Evolutionary conservation across 2,888 invertebrate genomes (phyloP).

Genomic region (Aphrophora alni): DNA sequence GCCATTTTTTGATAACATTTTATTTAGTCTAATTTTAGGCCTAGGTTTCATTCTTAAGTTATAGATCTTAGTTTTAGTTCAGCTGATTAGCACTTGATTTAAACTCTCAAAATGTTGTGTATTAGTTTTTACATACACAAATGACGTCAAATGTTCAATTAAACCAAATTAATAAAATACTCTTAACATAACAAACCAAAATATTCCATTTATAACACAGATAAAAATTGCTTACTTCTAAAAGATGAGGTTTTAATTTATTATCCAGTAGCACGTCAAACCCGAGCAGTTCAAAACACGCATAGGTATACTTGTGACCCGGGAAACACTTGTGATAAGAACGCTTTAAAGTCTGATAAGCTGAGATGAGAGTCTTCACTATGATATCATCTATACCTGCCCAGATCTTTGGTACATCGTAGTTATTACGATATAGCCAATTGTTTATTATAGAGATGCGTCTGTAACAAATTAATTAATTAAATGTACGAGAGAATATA

Average conservation of each 20-base stretch:
- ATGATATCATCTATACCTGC: constrained; percentile 87
- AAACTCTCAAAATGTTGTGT: too few species aligned
- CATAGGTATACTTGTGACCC: constrained; percentile 81
- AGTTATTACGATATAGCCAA: constrained; percentile 71
- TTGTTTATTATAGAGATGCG: constrained; percentile 81
- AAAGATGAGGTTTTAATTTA: constrained; percentile 81
- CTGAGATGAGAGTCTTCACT: constrained; percentile 88
- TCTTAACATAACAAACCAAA: too few species aligned
- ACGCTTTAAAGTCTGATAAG: constrained; percentile 87
- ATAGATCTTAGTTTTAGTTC: too few species aligned
- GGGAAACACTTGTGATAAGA: constrained; percentile 89
- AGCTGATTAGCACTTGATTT: too few species aligned
- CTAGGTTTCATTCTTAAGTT: too few species aligned
- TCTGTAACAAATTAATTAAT: constrained; percentile 56
- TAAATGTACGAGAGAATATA: too few species aligned
- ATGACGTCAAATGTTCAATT: background rate
- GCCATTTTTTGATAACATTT: too few species aligned
- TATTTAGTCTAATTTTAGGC: too few species aligned
- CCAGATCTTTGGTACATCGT: constrained; percentile 81
- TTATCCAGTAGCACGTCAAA: constrained; percentile 89
- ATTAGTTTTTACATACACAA: background rate
- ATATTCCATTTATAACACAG: too few species aligned
- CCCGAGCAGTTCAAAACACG: constrained; percentile 91
- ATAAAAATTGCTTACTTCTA: constrained; percentile 68
- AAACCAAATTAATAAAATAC: too few species aligned